Base-by-base conservation (phyloP, 2,113 vertebrate species). In the Pseudopipra pipra region DNA sequence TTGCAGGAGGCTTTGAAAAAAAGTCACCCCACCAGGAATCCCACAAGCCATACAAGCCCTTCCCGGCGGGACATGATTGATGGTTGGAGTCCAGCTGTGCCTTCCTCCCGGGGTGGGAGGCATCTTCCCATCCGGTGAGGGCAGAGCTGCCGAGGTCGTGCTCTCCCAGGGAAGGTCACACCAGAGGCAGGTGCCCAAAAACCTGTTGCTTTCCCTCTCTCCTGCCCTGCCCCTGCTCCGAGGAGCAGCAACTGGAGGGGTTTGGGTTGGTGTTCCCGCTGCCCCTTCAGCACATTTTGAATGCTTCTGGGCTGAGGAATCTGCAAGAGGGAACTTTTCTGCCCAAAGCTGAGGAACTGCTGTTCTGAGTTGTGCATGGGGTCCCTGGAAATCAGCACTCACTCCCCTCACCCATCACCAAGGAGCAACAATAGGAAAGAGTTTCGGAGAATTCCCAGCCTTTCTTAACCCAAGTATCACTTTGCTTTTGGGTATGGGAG, bases 1-100 rank as follows among this genome's bases (percentile, higher is more conserved):
- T 96, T 96, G 89, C 93, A 97, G 94, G 61, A 96, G 90, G 89
- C 89, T 95, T 89, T 82, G 95, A 90, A 89, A 96, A 86, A 94
- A 88, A 78, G 55, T 18, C 80, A 80, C 39, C 90, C 68, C 89
- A 85, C 75, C 87, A 89, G 95, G 91, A 90, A 93, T 74, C 96
- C 85, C 66, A 63, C 51, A 82, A 3, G 5, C 63, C 76, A 46
- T 41, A 87, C 73, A 77, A 93, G 55, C 71, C 89, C 73, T 95
- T 95, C 95, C 94, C 68, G 5, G 55, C 6, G 15, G 89, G 90
- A 85, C 2, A 7, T 85, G 85, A 95, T 56, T 89, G 85, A 93
- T 93, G 90, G 83, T 56, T 39, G 49, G 92, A 85, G 39, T 41
- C 95, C 92, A 87, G 92, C 92, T 74, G 74, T 85, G 93, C 83